These are phyloP conservation scores for Dendropsophus ebraccatus DNA, from an alignment of 2,113 vertebrate species.

Conservation along the genomic window DNA sequence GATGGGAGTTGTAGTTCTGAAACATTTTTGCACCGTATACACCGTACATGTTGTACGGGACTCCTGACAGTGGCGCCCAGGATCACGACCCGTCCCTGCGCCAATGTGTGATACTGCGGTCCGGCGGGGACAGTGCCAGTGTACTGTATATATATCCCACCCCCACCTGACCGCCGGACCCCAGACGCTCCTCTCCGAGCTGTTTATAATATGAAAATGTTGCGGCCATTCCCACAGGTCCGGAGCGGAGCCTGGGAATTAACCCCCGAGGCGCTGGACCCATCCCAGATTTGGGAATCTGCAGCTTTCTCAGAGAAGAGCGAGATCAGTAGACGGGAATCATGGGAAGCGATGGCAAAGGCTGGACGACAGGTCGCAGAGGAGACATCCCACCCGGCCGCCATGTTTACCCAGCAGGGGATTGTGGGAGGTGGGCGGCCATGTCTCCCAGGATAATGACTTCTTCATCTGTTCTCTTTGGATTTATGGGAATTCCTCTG, in stretches of 20 bases:
- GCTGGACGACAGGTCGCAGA: neutral
- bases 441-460: neutral
- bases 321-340: neutral
- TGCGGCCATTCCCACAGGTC: neutral
- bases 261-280: neutral
- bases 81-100: no score
- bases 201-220: slow-evolving; percentile 12
- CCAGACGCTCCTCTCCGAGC: neutral
- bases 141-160: neutral
- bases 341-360: neutral
- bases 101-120: no score
- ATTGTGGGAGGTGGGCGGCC: neutral
- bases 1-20: no score
- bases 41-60: no score
- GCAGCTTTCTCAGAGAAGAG: neutral
- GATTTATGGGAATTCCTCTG: neutral
- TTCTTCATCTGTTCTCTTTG: neutral
- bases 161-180: neutral
- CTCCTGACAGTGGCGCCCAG: no score
- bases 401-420: neutral
- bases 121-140: no score
- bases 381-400: neutral
- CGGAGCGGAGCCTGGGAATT: neutral
- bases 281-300: neutral
- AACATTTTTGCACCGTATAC: no score